Evolutionary conservation across 2,888 invertebrate species (phyloP), one percentile per base, ranked within the genome.

Genomic region (Ethmia dodecea): DNA sequence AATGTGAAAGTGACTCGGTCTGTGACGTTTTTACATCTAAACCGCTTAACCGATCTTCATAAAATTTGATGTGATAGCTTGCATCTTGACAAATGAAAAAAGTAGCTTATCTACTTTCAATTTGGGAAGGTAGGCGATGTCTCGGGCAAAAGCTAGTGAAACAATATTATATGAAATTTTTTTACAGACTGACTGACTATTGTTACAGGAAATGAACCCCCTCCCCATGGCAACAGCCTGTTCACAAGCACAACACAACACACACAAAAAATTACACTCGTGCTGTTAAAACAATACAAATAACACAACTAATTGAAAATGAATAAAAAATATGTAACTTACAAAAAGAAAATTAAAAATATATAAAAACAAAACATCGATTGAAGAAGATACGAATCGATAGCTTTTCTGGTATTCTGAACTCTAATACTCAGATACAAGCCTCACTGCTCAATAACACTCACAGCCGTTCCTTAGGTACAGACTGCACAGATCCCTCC

Each of bases 401-500:
- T 26, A 12, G 11, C 11, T 10, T 26, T 26, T 26, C 12, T 26
- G 10, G 30, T 13, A 47, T 32, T 43, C 37, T 44, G 36, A 47
- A 65, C 57, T 58, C 35, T 38, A 51, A 51, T 45, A 46, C 30
- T 32, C 51, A 40, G 40, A 43, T 50, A 67, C 69, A 66, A 37
- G 62, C 46, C 49, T 55, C 52, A 77, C 72, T 69, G 40, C 43
- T 48, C 76, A 76, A 52, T 53, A 25, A 75, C 74, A 73, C 33
- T 22, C 12, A 33, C 31, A 20, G 24, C 9, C 9, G 11, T 43
- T 51, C 40, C 46, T 37, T 60, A 62, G 63, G 70, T 63, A 73
- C 73, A 70, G 67, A 73, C 71, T 72, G 22, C 52, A 74, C 74
- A 74, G 38, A 31, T 54, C 60, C 57, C 57, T 60, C 49, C 58